phyloP scores from a whole-genome alignment of 1,140 invertebrate species.

The Solenopsis invicta region DNA sequence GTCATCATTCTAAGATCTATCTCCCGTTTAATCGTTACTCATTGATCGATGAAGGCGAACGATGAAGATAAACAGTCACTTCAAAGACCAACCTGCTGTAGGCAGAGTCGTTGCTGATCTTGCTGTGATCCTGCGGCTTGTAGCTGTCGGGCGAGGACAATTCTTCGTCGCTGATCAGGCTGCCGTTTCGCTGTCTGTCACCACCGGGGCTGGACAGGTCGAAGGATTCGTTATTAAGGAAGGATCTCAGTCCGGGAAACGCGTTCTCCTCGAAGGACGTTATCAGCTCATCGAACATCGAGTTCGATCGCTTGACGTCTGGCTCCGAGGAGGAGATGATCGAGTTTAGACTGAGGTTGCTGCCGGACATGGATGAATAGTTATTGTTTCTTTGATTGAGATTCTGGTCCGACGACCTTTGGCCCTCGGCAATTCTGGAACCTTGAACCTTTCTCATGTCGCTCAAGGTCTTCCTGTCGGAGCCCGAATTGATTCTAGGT shows the following conservation, averaged over 20 bases:
- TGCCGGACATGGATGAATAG: constrained; percentile 79
- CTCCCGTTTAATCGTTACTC: not conserved
- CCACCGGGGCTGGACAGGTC: constrained; percentile 76
- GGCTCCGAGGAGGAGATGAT: constrained; percentile 81
- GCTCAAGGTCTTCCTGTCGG: constrained; percentile 71
- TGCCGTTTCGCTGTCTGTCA: constrained; percentile 69
- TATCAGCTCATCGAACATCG: constrained; percentile 87
- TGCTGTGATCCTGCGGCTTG: constrained; percentile 79
- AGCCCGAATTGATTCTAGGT: constrained; percentile 67
- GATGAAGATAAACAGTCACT: constrained; percentile 3
- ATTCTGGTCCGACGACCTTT: constrained; percentile 43
- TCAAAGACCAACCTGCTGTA: constrained; percentile 89
- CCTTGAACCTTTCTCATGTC: constrained; percentile 29
- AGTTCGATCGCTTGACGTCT: constrained; percentile 82
- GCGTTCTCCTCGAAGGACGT: constrained; percentile 86
- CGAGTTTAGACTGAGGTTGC: constrained; percentile 85
- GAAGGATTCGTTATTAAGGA: constrained; percentile 80
- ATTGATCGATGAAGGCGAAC: not conserved
- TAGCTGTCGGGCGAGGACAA: constrained; percentile 83
- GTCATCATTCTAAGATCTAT: not conserved
- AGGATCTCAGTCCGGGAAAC: constrained; percentile 78
- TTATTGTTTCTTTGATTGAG: constrained; percentile 72
- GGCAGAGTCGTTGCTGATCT: constrained; percentile 89
- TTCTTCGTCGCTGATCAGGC: constrained; percentile 81
- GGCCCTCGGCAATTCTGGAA: constrained; percentile 27